These are phyloP conservation scores for Rhopilema esculentum DNA, from an alignment of 30 jellyfish, hydroid and myxozoan genomes.

Conservation along the genomic window DNA sequence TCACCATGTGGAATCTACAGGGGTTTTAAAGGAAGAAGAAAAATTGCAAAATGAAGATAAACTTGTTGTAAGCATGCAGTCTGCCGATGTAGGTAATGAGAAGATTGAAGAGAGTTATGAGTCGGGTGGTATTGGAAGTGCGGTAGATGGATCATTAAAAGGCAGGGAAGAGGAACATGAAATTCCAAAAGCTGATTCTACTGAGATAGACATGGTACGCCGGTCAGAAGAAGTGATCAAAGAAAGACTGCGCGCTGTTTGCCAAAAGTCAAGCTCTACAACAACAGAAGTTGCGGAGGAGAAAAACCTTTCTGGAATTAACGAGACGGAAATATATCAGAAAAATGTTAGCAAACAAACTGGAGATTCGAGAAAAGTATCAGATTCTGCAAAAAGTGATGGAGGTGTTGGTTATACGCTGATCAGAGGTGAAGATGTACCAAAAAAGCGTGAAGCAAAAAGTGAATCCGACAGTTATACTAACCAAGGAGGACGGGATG, in stretches of 20 bases:
- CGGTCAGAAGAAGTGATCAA: slow-evolving; percentile 11
- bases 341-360: neutral
- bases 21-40: no score
- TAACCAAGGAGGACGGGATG: neutral
- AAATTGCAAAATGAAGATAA: neutral
- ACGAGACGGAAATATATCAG: neutral
- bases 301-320: neutral
- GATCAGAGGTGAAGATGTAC: neutral
- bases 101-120: neutral
- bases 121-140: no score
- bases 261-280: neutral
- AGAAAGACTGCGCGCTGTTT: slow-evolving; percentile 45
- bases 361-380: neutral
- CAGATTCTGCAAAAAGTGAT: neutral
- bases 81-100: neutral
- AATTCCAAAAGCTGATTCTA: neutral
- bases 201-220: slow-evolving; percentile 7
- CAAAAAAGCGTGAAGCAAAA: neutral
- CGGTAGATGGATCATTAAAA: no score
- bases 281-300: neutral
- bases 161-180: no score
- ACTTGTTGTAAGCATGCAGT: neutral
- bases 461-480: neutral
- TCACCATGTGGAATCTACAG: no score
- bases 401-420: neutral